phyloP scores from a whole-genome alignment of 2,113 vertebrate genomes.

The Choloepus hoffmanni region DNA sequence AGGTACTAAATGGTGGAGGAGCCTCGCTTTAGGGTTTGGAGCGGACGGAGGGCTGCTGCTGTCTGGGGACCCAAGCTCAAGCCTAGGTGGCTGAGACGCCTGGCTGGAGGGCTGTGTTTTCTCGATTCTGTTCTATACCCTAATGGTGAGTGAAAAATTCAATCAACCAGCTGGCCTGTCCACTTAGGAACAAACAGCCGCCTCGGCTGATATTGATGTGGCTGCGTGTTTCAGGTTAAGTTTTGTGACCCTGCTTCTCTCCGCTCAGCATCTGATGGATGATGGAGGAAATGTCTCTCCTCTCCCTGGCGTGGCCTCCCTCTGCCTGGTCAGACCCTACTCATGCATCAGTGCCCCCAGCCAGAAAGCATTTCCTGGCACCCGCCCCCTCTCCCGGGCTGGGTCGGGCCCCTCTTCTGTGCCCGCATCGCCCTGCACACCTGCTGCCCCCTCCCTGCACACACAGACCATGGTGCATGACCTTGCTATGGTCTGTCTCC shows the following conservation, averaged over 20 bases:
- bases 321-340: not conserved
- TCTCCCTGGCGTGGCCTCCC: not conserved
- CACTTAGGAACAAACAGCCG: conserved; percentile 69
- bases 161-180: conserved; percentile 77
- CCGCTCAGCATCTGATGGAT: conserved; percentile 62
- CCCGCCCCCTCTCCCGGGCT: not conserved
- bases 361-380: not conserved
- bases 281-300: not conserved
- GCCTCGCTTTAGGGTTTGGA: not conserved
- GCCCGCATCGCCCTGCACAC: not conserved
- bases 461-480: not conserved
- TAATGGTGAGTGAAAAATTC: conserved; percentile 81
- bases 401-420: not conserved
- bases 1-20: conserved; percentile 68
- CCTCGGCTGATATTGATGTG: conserved; percentile 67
- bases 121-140: conserved; percentile 45
- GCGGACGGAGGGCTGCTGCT: not conserved
- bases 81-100: not conserved
- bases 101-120: conserved; percentile 42
- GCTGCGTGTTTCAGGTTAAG: conserved; percentile 30
- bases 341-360: not conserved
- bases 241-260: conserved; percentile 68
- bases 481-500: not conserved
- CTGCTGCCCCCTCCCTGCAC: not conserved
- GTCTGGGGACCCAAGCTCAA: not conserved